These are phyloP conservation scores for Drosophila kepulauana DNA, from an alignment of 1,140 invertebrate genomes.

Conservation along the genomic window DNA sequence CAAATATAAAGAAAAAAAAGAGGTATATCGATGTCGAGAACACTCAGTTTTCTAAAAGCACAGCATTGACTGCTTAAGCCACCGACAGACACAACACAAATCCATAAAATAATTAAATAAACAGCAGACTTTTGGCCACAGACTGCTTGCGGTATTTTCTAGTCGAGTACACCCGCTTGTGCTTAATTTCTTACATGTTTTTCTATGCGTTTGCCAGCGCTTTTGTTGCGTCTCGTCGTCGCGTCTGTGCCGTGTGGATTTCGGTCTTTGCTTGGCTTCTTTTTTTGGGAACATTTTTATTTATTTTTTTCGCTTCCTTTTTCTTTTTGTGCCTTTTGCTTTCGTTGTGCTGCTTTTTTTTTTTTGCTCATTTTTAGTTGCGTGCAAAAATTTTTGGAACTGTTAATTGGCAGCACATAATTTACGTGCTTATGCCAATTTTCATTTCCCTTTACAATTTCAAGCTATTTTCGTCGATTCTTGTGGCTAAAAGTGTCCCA, in stretches of 20 bases:
- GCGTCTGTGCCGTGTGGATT: slow-evolving; percentile 11
- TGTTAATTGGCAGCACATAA: slow-evolving; percentile 82
- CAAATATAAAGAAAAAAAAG: no score
- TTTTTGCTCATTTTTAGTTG: slow-evolving; percentile 37
- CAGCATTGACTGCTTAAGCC: not conserved
- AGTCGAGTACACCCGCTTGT: not conserved
- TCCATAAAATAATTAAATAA: not conserved
- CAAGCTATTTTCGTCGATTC: slow-evolving; percentile 52
- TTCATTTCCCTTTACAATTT: slow-evolving; percentile 65
- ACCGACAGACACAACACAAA: not conserved
- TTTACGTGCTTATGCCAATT: slow-evolving; percentile 81
- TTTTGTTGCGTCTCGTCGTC: slow-evolving; percentile 15
- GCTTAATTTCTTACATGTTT: slow-evolving; percentile 6
- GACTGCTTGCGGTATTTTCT: not conserved
- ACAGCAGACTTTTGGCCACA: not conserved
- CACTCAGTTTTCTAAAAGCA: no score
- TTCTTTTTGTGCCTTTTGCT: not conserved
- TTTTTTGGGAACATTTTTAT: slow-evolving; percentile 66
- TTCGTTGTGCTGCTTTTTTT: slow-evolving; percentile 38
- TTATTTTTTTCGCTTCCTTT: slow-evolving; percentile 32
- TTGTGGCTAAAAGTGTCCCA: slow-evolving; percentile 18
- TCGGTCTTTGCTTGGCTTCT: not conserved
- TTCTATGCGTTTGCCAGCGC: slow-evolving; percentile 10
- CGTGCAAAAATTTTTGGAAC: slow-evolving; percentile 67
- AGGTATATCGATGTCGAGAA: no score